Percentiles rank a stretch among this genome's conserved stretches.
These are phyloP conservation scores for Panopea generosa DNA, from an alignment of 2,888 invertebrate species.

Conservation along the genomic window DNA sequence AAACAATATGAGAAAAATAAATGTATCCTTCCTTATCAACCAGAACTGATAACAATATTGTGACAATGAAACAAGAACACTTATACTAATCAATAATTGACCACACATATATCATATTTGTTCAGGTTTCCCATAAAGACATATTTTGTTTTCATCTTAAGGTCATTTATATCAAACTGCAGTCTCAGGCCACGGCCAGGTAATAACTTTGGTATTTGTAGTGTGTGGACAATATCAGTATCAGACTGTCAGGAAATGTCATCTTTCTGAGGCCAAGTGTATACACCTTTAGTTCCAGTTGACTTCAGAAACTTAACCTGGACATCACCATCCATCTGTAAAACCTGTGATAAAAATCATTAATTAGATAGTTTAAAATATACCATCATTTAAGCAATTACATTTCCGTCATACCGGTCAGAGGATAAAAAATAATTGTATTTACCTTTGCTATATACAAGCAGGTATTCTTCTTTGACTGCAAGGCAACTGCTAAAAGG, in stretches of 20 bases:
- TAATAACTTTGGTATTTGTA: neutral
- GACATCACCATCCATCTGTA: neutral
- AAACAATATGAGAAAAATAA: no score
- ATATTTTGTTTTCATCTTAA: no score
- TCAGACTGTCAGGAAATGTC: neutral
- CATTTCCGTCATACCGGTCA: no score
- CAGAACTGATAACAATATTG: no score
- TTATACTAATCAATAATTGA: no score
- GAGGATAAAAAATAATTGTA: no score
- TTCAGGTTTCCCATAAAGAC: no score
- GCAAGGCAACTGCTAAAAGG: neutral
- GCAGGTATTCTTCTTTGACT: neutral
- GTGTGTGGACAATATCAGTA: neutral
- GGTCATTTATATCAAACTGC: neutral
- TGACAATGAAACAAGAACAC: no score
- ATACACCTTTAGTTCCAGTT: neutral
- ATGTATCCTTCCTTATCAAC: no score
- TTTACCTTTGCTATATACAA: slow-evolving; percentile 2
- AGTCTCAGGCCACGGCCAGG: neutral
- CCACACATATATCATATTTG: no score
- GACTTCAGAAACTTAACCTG: neutral
- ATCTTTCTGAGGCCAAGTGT: neutral
- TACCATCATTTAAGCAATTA: no score
- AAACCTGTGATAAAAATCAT: neutral
- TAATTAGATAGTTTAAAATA: no score